Percentiles rank a stretch among this genome's conserved stretches.
These are phyloP conservation scores for Synanthedon vespiformis DNA, from an alignment of 2,888 invertebrate species.

Conservation along the genomic window DNA sequence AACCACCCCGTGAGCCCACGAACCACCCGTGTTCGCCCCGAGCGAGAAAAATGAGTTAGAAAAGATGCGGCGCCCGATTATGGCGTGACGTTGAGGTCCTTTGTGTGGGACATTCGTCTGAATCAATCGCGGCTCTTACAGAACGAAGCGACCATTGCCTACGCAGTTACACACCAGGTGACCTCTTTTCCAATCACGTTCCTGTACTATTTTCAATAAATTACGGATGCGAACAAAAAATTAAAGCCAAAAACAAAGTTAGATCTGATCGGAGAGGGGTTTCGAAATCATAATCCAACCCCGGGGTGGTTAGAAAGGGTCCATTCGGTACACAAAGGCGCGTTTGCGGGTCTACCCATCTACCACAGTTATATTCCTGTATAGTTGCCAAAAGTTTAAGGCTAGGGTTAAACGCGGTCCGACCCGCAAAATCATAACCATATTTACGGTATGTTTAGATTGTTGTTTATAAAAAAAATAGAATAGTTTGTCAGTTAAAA, in stretches of 20 bases:
- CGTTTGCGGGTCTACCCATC: constrained; percentile 33
- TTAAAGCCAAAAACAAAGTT: not conserved
- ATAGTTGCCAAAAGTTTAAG: constrained; percentile 38
- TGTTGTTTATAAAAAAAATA: too few species aligned
- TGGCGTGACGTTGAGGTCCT: constrained; percentile 54
- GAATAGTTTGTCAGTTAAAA: too few species aligned
- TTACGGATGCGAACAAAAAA: not conserved
- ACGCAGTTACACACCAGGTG: constrained; percentile 34
- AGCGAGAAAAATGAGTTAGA: constrained; percentile 71
- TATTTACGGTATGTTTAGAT: constrained; percentile 14
- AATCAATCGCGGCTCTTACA: constrained; percentile 53
- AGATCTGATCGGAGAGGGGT: constrained; percentile 3
- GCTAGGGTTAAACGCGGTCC: constrained; percentile 30
- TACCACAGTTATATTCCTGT: constrained; percentile 30
- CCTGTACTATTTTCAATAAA: not conserved
- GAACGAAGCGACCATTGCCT: constrained; percentile 24
- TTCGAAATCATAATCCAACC: constrained; percentile 40
- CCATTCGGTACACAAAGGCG: constrained; percentile 29
- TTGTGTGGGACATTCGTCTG: constrained; percentile 58
- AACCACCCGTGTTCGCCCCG: constrained; percentile 28
- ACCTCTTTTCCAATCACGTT: constrained; percentile 8
- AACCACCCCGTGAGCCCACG: constrained; percentile 10
- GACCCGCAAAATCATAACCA: constrained; percentile 34
- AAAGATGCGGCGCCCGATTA: constrained; percentile 68
- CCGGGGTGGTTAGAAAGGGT: constrained; percentile 22